phyloP scores from a whole-genome alignment of 2,888 invertebrate species.

The Micropterix aruncella region DNA sequence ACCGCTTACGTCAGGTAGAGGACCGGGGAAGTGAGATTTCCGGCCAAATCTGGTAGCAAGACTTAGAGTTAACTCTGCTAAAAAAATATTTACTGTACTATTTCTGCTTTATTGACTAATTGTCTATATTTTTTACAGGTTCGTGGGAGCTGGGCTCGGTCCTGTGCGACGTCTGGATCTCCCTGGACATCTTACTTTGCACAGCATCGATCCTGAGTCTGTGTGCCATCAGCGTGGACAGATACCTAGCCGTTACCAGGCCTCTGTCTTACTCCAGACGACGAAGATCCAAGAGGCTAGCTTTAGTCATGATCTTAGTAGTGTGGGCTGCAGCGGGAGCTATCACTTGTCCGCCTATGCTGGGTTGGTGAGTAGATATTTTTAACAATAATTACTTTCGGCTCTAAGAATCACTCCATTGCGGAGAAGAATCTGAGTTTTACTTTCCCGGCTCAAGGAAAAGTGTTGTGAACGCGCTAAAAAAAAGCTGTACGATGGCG shows the following conservation, averaged over 20 bases:
- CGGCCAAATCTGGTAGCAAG: too few relatives aligned
- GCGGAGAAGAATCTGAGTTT: too few relatives aligned
- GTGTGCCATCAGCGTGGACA: constrained; percentile 83
- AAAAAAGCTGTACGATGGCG: too few relatives aligned
- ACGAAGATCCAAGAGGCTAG: constrained; percentile 71
- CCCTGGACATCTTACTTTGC: constrained; percentile 83
- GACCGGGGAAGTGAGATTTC: too few relatives aligned
- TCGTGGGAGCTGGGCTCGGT: constrained; percentile 85
- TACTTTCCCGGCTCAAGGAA: too few relatives aligned
- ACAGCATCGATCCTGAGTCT: constrained; percentile 87
- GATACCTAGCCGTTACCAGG: constrained; percentile 86
- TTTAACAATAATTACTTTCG: too few relatives aligned
- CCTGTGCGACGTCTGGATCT: constrained; percentile 84
- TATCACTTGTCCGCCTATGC: constrained; percentile 88
- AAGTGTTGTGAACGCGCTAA: too few relatives aligned
- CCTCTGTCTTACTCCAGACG: constrained; percentile 85
- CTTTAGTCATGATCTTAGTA: constrained; percentile 72
- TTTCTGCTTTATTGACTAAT: background rate
- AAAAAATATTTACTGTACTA: background rate
- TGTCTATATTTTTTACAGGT: constrained; percentile 41
- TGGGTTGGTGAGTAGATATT: constrained; percentile 61
- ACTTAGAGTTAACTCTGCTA: too few relatives aligned
- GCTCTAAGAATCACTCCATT: too few relatives aligned
- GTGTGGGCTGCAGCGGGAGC: constrained; percentile 85
- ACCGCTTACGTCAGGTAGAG: too few relatives aligned